These are phyloP conservation scores for Phorcus lineatus DNA, from an alignment of 2,888 invertebrate species.

Conservation along the genomic window DNA sequence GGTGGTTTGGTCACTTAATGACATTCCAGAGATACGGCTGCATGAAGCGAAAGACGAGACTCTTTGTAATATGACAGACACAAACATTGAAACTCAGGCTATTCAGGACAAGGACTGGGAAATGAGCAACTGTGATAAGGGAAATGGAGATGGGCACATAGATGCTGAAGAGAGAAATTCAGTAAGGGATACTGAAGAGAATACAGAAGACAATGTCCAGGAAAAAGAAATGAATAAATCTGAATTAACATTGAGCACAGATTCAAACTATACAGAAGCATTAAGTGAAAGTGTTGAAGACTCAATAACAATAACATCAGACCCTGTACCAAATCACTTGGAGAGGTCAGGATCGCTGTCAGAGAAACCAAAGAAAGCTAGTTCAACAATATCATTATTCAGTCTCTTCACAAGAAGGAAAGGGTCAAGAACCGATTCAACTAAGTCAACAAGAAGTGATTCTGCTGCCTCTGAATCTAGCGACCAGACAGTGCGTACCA, in stretches of 20 bases:
- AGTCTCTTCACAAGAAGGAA: not conserved
- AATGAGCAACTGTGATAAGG: not conserved
- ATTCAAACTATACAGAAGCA: not conserved
- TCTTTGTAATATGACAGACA: not conserved
- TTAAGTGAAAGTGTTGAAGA: not conserved
- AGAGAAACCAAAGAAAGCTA: not conserved
- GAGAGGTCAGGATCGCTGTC: not conserved
- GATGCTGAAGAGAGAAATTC: not conserved
- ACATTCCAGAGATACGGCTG: conserved; percentile 4
- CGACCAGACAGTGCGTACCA: not conserved
- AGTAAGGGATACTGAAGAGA: not conserved
- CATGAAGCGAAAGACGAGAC: not conserved
- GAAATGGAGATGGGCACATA: not conserved
- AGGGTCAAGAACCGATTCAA: not conserved
- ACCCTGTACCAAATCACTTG: not conserved
- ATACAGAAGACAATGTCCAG: too few species aligned
- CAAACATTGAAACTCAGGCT: too few species aligned
- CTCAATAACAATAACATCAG: not conserved
- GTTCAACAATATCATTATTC: not conserved
- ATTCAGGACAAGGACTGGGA: not conserved
- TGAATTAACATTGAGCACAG: too few species aligned
- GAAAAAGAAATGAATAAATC: too few species aligned
- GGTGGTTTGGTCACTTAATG: too few species aligned
- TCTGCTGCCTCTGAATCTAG: not conserved
- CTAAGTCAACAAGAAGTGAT: not conserved